Base-by-base conservation (phyloP, 1,140 invertebrate genomes). In the Macrosteles quadrilineatus region DNA sequence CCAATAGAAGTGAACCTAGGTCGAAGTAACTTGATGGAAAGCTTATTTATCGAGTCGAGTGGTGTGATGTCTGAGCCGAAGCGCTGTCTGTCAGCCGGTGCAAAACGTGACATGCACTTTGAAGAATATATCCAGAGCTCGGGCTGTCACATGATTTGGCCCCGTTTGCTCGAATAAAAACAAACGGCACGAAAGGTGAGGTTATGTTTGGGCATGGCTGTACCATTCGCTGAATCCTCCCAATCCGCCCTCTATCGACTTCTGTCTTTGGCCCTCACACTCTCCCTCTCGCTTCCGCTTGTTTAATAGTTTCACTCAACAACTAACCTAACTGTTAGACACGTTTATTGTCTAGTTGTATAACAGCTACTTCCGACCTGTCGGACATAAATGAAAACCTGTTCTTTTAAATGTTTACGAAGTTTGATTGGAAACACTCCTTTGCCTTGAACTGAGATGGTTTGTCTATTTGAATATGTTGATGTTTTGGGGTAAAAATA, bases 121-220 rank as follows among this genome's bases (percentile, higher is more conserved):
- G 47, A 50, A 21, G 47, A 50, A 50, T 50, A 4, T 50, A 50
- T 50, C 47, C 21, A 4, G 47, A 19, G 47, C 47, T 4, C n/a
- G 14, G 47, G 4, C 14, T 50, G 47, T 50, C 14, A 50, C 47
- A 21, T 50, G 47, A 50, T 50, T 21, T 21, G 47, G 21, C 47
- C 47, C 47, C 47, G 47, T 50, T 50, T 50, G 47, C 47, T 50
- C 47, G 47, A 9, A 50, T 50, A 50, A 50, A 50, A 50, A 50
- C 47, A 50, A 50, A 50, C 47, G 47, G n/a, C 47, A 50, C 47
- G 47, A 50, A 50, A n/a, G 21, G 47, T n/a, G 14, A 50, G 47
- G 47, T 50, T 50, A 50, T 50, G 47, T 50, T 50, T 50, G 47
- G 47, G n/a, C 47, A 4, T 17, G 47, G 14, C 47, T 21, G 47